Evolutionary conservation across 2,113 vertebrate species (phyloP), one percentile per base, ranked within the genome.

Genomic region (Hippocampus abdominalis): DNA sequence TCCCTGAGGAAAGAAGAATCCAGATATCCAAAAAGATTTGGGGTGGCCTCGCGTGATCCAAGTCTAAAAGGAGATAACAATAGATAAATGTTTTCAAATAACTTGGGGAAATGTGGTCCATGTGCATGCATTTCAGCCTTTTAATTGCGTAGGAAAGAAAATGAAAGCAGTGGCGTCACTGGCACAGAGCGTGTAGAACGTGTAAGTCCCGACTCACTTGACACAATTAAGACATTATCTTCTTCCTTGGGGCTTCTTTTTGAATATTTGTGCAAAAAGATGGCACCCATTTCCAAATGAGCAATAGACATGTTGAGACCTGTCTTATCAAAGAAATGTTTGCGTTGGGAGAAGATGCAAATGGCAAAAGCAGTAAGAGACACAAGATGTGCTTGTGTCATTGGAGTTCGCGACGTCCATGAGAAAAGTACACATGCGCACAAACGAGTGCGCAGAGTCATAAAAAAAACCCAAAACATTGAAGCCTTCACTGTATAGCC

Each of bases 1-100:
- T 78, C 92, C 92, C 86, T 91, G 89, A 74, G 91, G 92, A 51
- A 95, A 95, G 91, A 92, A 94, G 84, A 95, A 94, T 68, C 82
- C 90, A 0, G 90, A 93, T 72, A 94, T 93, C 91, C 91, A 96
- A 77, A 93, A 94, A 69, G 91, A 94, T 75, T 89, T 93, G 8
- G 92, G 91, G 44, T 87, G 90, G 66, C 92, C 93, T 36, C 72
- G 83, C 73, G 72, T 88, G 79, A 94, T 93, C 91, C 91, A 94
- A 27, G 62, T 77, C 90, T 94, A 23, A 9, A 32, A 65, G 44
- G 25, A 46, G 18, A 71, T 25, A 36, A 39, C 62, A 8, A 73
- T 21, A 60, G 12, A 65, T 56, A 69, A 32, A 18, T 5, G 10
- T 66, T 66, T 70, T n/a, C 13, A 61, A 75, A 65, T 71, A 56